phyloP scores from a whole-genome alignment of 2,113 vertebrate genomes.

The Hepsetus odoe region DNA sequence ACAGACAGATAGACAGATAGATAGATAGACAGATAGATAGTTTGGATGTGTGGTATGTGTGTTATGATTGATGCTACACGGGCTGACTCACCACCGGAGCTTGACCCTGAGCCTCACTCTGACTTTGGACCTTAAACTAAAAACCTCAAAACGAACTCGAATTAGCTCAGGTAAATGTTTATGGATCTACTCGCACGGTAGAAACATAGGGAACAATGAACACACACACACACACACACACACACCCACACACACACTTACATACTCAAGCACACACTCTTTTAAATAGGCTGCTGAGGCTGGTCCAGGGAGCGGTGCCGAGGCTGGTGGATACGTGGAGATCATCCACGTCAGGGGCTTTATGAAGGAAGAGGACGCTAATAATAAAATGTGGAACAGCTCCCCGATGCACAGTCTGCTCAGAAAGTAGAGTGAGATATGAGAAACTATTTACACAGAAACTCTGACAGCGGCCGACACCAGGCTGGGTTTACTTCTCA shows the following conservation, averaged over 20 bases:
- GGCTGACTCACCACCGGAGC: too few species aligned
- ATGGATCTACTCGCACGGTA: too few species aligned
- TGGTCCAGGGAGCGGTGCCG: not conserved
- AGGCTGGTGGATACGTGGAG: not conserved
- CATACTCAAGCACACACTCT: too few species aligned
- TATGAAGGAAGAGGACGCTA: constrained; percentile 62
- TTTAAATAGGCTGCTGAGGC: not conserved
- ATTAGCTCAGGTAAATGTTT: too few species aligned
- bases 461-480: constrained; percentile 4
- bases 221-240: not conserved
- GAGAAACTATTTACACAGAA: constrained; percentile 16
- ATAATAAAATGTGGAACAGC: constrained; percentile 78
- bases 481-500: not conserved
- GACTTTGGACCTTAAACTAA: too few species aligned
- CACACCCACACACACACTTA: not conserved
- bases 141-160: too few species aligned
- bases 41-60: too few species aligned
- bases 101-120: too few species aligned
- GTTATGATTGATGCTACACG: too few species aligned
- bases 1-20: not conserved
- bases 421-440: constrained; percentile 46
- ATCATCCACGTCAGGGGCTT: constrained; percentile 61
- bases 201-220: too few species aligned
- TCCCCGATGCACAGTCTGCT: constrained; percentile 61
- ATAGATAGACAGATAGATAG: not conserved